Conservation (phyloP, 2,113 vertebrate species). For the Festucalex cinctus region DNA sequence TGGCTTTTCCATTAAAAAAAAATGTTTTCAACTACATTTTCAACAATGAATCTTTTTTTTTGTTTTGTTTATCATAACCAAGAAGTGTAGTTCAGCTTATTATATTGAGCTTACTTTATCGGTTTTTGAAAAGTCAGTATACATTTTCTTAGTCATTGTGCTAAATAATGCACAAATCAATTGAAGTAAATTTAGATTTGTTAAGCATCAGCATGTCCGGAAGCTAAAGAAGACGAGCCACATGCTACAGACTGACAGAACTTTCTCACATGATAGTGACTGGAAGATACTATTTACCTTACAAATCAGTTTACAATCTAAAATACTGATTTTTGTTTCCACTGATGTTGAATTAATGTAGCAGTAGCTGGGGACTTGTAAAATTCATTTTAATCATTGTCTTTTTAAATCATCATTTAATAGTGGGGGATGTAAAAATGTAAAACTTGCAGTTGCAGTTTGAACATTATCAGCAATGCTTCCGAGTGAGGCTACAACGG, state of each 20-base stretch:
- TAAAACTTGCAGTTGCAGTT: too few relatives aligned
- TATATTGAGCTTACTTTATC: background rate
- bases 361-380: too few relatives aligned
- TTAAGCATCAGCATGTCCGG: background rate
- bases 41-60: background rate
- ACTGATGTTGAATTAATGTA: too few relatives aligned
- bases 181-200: background rate
- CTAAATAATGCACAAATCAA: background rate
- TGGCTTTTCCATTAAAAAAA: background rate
- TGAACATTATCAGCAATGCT: too few relatives aligned
- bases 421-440: too few relatives aligned
- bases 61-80: background rate
- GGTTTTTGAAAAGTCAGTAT: background rate
- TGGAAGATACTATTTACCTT: too few relatives aligned
- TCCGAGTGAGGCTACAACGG: too few relatives aligned
- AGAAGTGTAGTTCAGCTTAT: background rate
- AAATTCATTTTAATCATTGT: too few relatives aligned
- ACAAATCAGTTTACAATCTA: too few relatives aligned
- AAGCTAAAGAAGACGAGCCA: background rate
- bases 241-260: background rate
- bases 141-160: background rate
- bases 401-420: too few relatives aligned
- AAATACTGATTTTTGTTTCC: background rate
- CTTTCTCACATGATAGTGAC: background rate
- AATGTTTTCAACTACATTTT: background rate